A percentile compares a stretch with the other conserved stretches of the same genome.
Conservation (phyloP, 2,888 invertebrate species). For the Chouioia cunea region DNA sequence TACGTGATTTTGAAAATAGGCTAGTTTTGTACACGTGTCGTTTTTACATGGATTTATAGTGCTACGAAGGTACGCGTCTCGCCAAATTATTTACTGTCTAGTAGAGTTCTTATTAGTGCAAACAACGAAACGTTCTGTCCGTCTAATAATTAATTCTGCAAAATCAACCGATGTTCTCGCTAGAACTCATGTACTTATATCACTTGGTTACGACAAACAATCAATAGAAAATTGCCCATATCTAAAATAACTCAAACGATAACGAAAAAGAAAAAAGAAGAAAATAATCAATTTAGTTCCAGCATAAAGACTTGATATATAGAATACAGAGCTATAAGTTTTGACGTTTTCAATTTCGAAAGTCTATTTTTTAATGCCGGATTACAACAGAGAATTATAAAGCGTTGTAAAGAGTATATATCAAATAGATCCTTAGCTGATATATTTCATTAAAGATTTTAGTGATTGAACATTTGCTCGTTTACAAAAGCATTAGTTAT, state of each 20-base stretch:
- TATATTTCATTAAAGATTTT: conserved; percentile 30
- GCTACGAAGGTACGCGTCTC: background rate
- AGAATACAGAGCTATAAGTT: conserved; percentile 26
- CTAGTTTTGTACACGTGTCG: no score
- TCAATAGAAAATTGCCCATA: conserved; percentile 41
- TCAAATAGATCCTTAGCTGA: conserved; percentile 31
- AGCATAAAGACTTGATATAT: conserved; percentile 17
- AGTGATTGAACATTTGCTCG: conserved; percentile 17
- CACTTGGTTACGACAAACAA: conserved; percentile 1
- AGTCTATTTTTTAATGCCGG: conserved; percentile 45
- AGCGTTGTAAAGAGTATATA: conserved; percentile 42
- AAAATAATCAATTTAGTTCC: conserved; percentile 26
- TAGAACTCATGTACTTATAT: background rate
- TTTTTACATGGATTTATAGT: background rate
- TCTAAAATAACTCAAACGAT: background rate
- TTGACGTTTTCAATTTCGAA: conserved; percentile 43
- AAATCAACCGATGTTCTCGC: conserved; percentile 18
- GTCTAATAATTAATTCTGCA: conserved; percentile 22
- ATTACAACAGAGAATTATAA: conserved; percentile 35
- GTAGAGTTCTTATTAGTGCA: background rate
- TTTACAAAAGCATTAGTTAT: conserved; percentile 21
- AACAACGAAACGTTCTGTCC: background rate
- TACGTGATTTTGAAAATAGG: no score
- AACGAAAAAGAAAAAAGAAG: conserved; percentile 7
- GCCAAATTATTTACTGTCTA: background rate